phyloP scores from a whole-genome alignment of 2,113 vertebrate species.

The Forbesichthys papilliferus region DNA sequence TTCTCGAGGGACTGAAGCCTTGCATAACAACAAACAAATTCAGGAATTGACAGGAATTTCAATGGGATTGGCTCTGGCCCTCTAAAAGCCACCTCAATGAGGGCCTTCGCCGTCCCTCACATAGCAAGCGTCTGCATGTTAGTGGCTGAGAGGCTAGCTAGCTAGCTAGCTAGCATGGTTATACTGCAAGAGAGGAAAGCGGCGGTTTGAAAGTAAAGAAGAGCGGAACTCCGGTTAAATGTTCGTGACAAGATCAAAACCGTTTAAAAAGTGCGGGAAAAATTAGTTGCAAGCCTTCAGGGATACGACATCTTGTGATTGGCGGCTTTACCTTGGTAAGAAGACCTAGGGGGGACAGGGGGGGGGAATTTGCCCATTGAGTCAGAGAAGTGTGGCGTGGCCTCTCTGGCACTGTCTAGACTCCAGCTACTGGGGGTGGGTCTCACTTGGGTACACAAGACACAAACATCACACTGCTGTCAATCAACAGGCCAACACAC shows the following conservation, averaged over 20 bases:
- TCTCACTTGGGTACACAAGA: slow-evolving; percentile 83
- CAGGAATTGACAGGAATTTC: slow-evolving; percentile 37
- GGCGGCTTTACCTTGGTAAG: slow-evolving; percentile 84
- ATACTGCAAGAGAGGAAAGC: slow-evolving; percentile 19
- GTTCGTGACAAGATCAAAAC: background rate
- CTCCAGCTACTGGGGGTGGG: slow-evolving; percentile 95
- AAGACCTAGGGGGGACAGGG: slow-evolving; percentile 93
- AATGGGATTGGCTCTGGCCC: slow-evolving; percentile 25
- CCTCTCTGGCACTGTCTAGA: slow-evolving; percentile 93
- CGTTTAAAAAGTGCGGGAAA: slow-evolving; percentile 54
- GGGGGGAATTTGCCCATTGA: slow-evolving; percentile 87
- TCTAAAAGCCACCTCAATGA: slow-evolving; percentile 20
- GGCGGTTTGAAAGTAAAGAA: background rate
- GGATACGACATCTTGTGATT: background rate
- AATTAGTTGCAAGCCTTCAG: slow-evolving; percentile 55
- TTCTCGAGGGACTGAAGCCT: slow-evolving; percentile 6
- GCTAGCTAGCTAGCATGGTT: background rate
- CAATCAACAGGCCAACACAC: slow-evolving; percentile 34
- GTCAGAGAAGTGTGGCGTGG: slow-evolving; percentile 83
- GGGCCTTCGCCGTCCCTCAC: background rate
- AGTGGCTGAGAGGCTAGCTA: slow-evolving; percentile 8
- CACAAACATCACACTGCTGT: slow-evolving; percentile 47
- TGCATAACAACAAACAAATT: background rate
- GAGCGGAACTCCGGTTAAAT: too few relatives aligned
- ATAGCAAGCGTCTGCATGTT: slow-evolving; percentile 20